phyloP scores from a whole-genome alignment of 2,113 vertebrate genomes.

The Micronycteris hirsuta region DNA sequence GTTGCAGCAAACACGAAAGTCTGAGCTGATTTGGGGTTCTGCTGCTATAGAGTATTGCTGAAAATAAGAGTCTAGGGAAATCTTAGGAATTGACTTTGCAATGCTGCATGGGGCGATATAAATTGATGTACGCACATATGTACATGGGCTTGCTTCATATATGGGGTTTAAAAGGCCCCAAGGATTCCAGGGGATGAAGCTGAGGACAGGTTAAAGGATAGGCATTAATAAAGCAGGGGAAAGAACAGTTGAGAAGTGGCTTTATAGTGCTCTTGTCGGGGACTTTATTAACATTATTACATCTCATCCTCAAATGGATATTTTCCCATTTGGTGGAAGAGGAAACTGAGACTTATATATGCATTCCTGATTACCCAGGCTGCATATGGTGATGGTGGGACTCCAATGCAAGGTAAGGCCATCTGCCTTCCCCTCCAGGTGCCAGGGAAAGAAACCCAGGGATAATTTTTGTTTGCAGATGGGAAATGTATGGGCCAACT shows the following conservation, averaged over 20 bases:
- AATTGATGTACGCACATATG: neutral
- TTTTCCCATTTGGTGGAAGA: neutral
- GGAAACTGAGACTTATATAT: neutral
- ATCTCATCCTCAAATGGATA: neutral
- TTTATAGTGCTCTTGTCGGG: neutral
- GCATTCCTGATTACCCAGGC: neutral
- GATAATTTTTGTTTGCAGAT: neutral
- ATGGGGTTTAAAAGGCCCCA: neutral
- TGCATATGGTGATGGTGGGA: neutral
- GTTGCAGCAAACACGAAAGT: neutral
- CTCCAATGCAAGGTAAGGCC: neutral
- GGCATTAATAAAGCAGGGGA: neutral
- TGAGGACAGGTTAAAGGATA: constrained; percentile 24
- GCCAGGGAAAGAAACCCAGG: neutral
- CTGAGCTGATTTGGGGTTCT: neutral
- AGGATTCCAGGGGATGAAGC: constrained; percentile 1
- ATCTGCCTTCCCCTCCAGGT: neutral
- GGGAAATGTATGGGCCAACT: no score
- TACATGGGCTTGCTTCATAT: neutral
- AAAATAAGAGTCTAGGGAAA: neutral
- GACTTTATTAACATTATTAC: neutral
- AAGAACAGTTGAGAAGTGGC: neutral
- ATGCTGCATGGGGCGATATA: neutral
- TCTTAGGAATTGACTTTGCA: neutral
- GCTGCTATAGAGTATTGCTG: neutral